Base-by-base conservation (phyloP, 2,888 invertebrate genomes). In the Automeris io region DNA sequence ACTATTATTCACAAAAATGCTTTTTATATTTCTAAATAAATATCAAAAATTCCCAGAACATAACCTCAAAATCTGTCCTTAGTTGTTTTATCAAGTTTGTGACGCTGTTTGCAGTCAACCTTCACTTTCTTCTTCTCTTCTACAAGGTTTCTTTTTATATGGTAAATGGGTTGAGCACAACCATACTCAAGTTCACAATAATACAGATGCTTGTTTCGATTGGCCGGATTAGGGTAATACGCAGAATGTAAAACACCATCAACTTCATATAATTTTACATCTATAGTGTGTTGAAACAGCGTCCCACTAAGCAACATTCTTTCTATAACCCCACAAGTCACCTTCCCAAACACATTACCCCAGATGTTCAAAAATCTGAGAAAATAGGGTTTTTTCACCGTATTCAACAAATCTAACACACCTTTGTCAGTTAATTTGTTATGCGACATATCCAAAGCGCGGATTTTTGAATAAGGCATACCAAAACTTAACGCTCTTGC, bases 361-460 rank as follows among this genome's bases (percentile, higher is more conserved):
- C 79, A 86, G 9, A 86, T 70, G 22, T 82, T 82, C 3, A 86
- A 57, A 48, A 80, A 81, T 21, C 79, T 56, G 24, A 83, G 40
- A 47, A 54, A 72, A 32, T 52, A 69, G 5, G 78, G 76, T 52
- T 91, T 91, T 50, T 89, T 90, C 1, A 90, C 47, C 0, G 88
- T 80, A 45, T 89, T 82, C 29, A 91, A 65, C 31, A 91, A 51
- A 42, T 88, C 82, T 1, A 87, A 48, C 19, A 90, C 55, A 7
- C 90, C 90, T 18, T 43, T 45, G 43, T 90, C 88, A 1, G 71
- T 78, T 32, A 91, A 74, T 54, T 76, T 78, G 49, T 91, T 91
- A 29, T 86, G 53, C 0, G 88, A 79, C 2, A 91, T 68, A 46
- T 91, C 90, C 13, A 91, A 61, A 0, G 88, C 80, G 29, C 88